These are phyloP conservation scores for Eulemur coronatus DNA, from an alignment of 2,797 vertebrate species.

Conservation along the genomic window DNA sequence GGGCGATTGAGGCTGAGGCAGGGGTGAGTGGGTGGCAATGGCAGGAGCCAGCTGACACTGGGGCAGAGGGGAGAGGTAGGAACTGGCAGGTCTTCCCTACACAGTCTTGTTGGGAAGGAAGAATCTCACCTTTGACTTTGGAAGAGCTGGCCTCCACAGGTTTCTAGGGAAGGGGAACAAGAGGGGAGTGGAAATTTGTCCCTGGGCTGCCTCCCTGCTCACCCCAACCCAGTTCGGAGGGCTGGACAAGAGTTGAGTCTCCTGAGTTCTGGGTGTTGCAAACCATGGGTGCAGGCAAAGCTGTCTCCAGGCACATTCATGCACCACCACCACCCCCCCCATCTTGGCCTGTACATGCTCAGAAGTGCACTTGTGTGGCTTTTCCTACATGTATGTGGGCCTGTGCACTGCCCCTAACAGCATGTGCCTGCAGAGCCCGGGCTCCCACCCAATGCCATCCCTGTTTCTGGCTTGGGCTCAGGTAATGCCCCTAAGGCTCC, in stretches of 20 bases:
- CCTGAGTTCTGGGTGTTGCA: not conserved
- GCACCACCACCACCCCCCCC: not conserved
- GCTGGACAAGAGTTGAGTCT: not conserved
- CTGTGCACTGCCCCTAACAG: not conserved
- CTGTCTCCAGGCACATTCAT: not conserved
- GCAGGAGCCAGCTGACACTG: not conserved
- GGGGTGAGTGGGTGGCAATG: not conserved
- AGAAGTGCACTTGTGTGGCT: not conserved
- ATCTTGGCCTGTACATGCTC: not conserved
- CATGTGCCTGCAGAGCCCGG: not conserved
- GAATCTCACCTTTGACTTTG: conserved; percentile 62
- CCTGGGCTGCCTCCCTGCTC: not conserved
- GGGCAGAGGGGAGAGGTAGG: not conserved
- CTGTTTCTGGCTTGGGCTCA: not conserved
- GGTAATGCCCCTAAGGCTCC: not conserved
- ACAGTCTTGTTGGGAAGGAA: not conserved
- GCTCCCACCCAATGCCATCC: not conserved
- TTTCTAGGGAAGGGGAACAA: conserved; percentile 52
- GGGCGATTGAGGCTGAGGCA: not conserved
- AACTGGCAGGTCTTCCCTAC: not conserved
- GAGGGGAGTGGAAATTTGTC: not conserved
- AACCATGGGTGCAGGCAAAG: not conserved
- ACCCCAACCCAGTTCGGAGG: not conserved
- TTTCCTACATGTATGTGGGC: not conserved
- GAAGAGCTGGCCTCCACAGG: conserved; percentile 21